phyloP scores from a whole-genome alignment of 1,140 invertebrate species.

The Heliothis subflexa region DNA sequence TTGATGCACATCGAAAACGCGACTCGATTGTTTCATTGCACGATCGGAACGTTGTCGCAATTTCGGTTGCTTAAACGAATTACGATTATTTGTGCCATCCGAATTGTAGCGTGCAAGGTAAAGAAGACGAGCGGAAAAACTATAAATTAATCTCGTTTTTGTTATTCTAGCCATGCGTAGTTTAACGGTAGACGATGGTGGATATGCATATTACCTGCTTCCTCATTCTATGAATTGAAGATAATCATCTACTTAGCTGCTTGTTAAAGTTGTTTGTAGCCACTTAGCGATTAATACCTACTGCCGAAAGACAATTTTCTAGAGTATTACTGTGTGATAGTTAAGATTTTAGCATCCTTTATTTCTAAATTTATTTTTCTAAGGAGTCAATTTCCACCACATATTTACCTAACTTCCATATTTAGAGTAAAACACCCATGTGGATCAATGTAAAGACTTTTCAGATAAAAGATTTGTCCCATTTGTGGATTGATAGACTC shows the following conservation, averaged over 20 bases:
- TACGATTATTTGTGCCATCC: constrained; percentile 52
- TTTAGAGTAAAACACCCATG: too few relatives aligned
- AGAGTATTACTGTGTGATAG: background rate
- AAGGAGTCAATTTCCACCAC: background rate
- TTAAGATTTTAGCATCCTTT: background rate
- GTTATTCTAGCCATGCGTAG: background rate
- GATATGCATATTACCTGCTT: background rate
- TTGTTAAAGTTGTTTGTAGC: constrained; percentile 10
- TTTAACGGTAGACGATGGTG: constrained; percentile 19
- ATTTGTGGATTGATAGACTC: background rate
- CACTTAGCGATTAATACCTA: constrained; percentile 10
- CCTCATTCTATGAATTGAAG: constrained; percentile 9
- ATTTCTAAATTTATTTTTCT: background rate
- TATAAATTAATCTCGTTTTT: background rate
- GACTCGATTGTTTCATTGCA: constrained; percentile 45
- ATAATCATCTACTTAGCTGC: constrained; percentile 21
- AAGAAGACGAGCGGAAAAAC: constrained; percentile 4
- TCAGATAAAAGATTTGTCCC: background rate
- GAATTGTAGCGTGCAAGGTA: constrained; percentile 5
- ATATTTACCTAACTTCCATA: too few relatives aligned
- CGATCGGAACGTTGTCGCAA: constrained; percentile 49
- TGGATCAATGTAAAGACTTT: too few relatives aligned
- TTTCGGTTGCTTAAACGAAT: constrained; percentile 48
- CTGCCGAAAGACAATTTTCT: constrained; percentile 16
- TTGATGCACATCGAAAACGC: constrained; percentile 28